Conservation (phyloP, 2,888 invertebrate genomes). For the Polymixis flavicincta region DNA sequence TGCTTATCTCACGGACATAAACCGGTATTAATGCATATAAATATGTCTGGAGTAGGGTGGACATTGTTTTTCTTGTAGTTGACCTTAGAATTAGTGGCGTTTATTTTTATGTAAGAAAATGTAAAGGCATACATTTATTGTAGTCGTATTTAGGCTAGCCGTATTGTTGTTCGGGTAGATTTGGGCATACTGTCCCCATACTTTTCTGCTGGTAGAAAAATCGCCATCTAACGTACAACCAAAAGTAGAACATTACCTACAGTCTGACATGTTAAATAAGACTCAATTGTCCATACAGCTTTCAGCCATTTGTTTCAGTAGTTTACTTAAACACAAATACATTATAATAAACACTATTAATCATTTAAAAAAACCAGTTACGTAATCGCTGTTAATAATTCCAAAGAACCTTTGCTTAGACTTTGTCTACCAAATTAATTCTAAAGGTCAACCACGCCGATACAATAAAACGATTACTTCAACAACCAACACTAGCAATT, state of each 20-base stretch:
- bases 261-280: not conserved
- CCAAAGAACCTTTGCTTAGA: not conserved
- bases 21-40: conserved; percentile 87
- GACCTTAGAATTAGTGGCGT: conserved; percentile 15
- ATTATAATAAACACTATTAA: not conserved
- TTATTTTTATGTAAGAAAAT: conserved; percentile 12
- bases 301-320: no score
- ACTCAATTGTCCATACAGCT: no score
- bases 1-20: conserved; percentile 85
- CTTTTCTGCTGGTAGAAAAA: not conserved
- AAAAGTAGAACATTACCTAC: not conserved
- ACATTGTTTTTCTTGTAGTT: conserved; percentile 51
- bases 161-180: not conserved
- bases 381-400: not conserved
- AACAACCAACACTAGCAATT: conserved; percentile 20
- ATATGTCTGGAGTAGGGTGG: conserved; percentile 79
- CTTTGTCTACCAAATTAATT: not conserved
- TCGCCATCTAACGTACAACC: not conserved
- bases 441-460: not conserved
- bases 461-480: conserved; percentile 34
- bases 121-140: not conserved
- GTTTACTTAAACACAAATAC: no score
- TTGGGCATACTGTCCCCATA: not conserved
- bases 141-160: not conserved
- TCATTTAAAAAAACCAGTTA: not conserved